Conservation (phyloP, 2,113 vertebrate genomes). For the Heterochromis multidens region DNA sequence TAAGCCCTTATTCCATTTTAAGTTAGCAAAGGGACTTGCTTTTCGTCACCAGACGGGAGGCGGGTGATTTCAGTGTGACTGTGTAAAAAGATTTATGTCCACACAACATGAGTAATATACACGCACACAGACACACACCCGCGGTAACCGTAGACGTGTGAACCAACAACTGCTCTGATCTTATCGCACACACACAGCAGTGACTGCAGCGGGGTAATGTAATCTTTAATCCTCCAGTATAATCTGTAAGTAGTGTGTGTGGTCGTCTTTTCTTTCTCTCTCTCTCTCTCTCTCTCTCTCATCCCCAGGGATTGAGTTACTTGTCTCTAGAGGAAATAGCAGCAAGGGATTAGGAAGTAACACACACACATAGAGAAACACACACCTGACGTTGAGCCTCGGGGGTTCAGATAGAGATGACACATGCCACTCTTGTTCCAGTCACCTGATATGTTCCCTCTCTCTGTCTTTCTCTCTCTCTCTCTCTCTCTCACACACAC, state of each 20-base stretch:
- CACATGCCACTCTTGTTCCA: constrained; percentile 60
- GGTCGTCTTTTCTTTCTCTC: background rate
- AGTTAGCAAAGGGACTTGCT: background rate
- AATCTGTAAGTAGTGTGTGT: constrained; percentile 49
- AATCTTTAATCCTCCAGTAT: constrained; percentile 49
- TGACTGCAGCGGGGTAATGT: constrained; percentile 30
- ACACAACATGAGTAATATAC: background rate
- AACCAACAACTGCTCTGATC: constrained; percentile 15
- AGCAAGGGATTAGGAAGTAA: constrained; percentile 50
- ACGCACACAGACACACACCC: background rate
- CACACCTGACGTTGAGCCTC: constrained; percentile 44
- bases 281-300: background rate
- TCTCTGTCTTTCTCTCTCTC: background rate
- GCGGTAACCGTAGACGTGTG: background rate
- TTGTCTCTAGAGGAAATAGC: constrained; percentile 49
- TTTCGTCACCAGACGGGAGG: background rate
- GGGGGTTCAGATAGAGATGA: constrained; percentile 51
- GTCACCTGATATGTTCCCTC: constrained; percentile 52
- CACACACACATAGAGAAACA: constrained; percentile 9
- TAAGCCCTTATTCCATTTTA: background rate
- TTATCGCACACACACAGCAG: background rate
- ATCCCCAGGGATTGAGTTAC: constrained; percentile 50
- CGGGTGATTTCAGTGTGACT: background rate
- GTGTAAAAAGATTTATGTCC: background rate
- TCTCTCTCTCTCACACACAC: background rate